phyloP scores from a whole-genome alignment of 2,888 invertebrate species.

The Opisthograptis luteolata region DNA sequence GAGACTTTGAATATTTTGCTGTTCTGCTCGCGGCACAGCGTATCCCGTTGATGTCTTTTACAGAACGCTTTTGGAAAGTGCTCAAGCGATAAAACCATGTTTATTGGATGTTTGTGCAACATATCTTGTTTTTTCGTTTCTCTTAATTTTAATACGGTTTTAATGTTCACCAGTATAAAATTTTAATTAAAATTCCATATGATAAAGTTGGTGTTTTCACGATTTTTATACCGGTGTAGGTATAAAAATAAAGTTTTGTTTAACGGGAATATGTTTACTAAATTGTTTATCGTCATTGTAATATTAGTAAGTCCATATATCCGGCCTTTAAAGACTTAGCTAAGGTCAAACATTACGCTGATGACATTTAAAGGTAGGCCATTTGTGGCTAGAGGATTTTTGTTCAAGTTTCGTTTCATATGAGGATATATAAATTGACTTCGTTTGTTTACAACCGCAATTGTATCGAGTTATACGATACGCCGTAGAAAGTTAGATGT shows the following conservation, averaged over 20 bases:
- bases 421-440: slow-evolving; percentile 24
- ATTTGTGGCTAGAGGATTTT: slow-evolving; percentile 20
- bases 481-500: slow-evolving; percentile 22
- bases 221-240: slow-evolving; percentile 28
- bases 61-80: slow-evolving; percentile 76
- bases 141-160: slow-evolving; percentile 55
- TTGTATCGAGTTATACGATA: slow-evolving; percentile 20
- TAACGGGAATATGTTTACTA: slow-evolving; percentile 25
- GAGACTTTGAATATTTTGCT: not conserved
- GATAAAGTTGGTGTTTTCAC: slow-evolving; percentile 30
- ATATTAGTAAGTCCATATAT: slow-evolving; percentile 14
- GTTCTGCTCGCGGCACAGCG: slow-evolving; percentile 21
- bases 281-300: slow-evolving; percentile 17
- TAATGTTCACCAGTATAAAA: slow-evolving; percentile 44
- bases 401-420: slow-evolving; percentile 22
- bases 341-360: slow-evolving; percentile 32
- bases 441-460: slow-evolving; percentile 21
- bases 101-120: slow-evolving; percentile 58
- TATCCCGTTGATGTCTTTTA: slow-evolving; percentile 81
- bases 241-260: slow-evolving; percentile 11
- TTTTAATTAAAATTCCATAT: slow-evolving; percentile 40
- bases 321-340: slow-evolving; percentile 28
- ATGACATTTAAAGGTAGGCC: slow-evolving; percentile 25
- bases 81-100: slow-evolving; percentile 62
- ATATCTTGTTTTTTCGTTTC: slow-evolving; percentile 52